A percentile compares a stretch with the other conserved stretches of the same genome.
Conservation (phyloP, 2,888 invertebrate genomes). For the Galeopsomyia nigrocyanea region DNA sequence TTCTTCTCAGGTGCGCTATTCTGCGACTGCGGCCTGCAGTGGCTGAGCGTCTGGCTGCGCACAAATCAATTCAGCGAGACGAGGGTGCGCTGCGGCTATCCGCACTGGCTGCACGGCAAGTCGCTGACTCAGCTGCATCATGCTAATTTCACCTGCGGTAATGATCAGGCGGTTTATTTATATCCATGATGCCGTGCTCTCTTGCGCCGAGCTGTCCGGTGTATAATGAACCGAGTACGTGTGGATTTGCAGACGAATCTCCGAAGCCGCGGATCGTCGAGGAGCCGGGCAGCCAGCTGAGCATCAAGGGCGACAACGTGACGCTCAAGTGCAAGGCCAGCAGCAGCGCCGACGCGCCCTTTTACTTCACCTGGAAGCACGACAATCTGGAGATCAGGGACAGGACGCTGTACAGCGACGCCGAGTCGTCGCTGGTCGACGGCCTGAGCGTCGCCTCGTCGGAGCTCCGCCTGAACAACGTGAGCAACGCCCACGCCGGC, state of each 20-base stretch:
- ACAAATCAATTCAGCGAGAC: constrained; percentile 73
- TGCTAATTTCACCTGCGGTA: constrained; percentile 78
- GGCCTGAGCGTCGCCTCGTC: constrained; percentile 80
- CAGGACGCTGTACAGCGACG: constrained; percentile 67
- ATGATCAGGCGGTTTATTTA: constrained; percentile 50
- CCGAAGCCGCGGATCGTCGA: constrained; percentile 88
- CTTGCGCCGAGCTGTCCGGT: too few relatives aligned
- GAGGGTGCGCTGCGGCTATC: constrained; percentile 85
- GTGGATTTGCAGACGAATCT: constrained; percentile 74
- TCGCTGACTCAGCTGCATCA: constrained; percentile 77
- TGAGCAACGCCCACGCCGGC: constrained; percentile 86
- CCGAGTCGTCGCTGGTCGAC: constrained; percentile 69
- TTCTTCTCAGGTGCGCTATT: constrained; percentile 83
- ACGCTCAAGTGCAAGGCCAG: constrained; percentile 86
- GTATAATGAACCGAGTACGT: background rate
- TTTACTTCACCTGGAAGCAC: constrained; percentile 90
- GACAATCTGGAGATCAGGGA: constrained; percentile 78
- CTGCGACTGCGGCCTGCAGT: constrained; percentile 90
- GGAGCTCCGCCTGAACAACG: constrained; percentile 79
- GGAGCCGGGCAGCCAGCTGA: constrained; percentile 85
- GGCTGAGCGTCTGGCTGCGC: constrained; percentile 88
- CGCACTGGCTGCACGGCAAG: constrained; percentile 80
- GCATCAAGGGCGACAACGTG: constrained; percentile 89
- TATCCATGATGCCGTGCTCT: background rate
- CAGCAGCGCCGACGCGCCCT: constrained; percentile 81